phyloP scores from a whole-genome alignment of 2,888 invertebrate species.

The Drosophila borealis region DNA sequence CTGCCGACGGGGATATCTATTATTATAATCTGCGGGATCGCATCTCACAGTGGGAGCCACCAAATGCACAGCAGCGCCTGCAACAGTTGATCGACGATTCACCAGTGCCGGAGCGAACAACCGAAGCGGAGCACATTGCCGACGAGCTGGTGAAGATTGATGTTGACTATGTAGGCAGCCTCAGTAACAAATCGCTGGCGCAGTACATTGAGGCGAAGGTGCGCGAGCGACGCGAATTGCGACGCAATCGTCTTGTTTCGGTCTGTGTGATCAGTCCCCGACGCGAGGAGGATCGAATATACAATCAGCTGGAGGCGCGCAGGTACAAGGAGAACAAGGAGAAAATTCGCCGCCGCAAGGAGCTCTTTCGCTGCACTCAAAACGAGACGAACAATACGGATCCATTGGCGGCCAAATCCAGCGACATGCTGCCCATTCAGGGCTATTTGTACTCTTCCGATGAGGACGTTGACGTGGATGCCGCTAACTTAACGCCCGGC shows the following conservation, averaged over 20 bases:
- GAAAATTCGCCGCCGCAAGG: constrained; percentile 87
- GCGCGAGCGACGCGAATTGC: constrained; percentile 86
- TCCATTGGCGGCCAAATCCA: background rate
- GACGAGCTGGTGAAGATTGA: constrained; percentile 38
- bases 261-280: constrained; percentile 90
- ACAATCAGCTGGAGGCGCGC: constrained; percentile 89
- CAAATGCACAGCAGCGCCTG: constrained; percentile 83
- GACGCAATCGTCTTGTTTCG: constrained; percentile 86
- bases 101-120: background rate
- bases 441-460: constrained; percentile 57
- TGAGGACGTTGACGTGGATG: constrained; percentile 14
- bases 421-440: constrained; percentile 47
- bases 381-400: constrained; percentile 4
- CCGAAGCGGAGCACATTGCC: constrained; percentile 1
- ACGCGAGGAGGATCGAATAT: constrained; percentile 91
- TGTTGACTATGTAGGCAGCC: constrained; percentile 42
- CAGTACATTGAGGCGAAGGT: constrained; percentile 85
- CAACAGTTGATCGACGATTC: constrained; percentile 66
- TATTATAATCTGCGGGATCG: constrained; percentile 94
- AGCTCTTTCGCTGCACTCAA: constrained; percentile 66
- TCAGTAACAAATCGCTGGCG: constrained; percentile 66
- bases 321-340: constrained; percentile 92
- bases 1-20: constrained; percentile 93
- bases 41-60: constrained; percentile 92
- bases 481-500: background rate